phyloP scores from a whole-genome alignment of 2,113 vertebrate species.

The Ahaetulla prasina region DNA sequence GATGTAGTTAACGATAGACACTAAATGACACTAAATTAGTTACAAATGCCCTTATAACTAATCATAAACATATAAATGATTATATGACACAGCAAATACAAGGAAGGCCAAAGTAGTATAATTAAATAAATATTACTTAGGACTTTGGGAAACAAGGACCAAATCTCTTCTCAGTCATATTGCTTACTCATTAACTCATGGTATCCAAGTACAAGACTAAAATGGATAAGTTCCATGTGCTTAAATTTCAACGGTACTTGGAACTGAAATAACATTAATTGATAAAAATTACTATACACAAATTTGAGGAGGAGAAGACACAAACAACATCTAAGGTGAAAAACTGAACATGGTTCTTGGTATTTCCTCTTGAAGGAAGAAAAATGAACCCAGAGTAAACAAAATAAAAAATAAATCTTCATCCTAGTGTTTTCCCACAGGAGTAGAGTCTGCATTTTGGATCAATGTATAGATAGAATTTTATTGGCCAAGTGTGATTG shows the following conservation, averaged over 20 bases:
- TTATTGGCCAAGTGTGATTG: too few species aligned
- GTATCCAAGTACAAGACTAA: neutral
- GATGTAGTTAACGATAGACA: neutral
- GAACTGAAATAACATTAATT: neutral
- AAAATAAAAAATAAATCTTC: neutral
- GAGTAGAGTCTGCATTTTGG: neutral
- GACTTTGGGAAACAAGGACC: neutral
- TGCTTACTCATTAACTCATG: neutral
- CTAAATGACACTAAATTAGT: too few species aligned
- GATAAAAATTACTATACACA: neutral
- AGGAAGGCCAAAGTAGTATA: neutral
- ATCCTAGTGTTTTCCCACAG: neutral
- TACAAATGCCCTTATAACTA: accelerated
- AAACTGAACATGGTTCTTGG: neutral
- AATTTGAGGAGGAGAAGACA: neutral
- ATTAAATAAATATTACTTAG: neutral
- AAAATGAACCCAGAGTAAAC: neutral
- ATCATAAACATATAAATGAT: accelerated
- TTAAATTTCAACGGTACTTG: neutral
- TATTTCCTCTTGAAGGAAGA: neutral
- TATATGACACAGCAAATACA: too few species aligned
- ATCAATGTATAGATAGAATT: too few species aligned
- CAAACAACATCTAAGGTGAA: neutral
- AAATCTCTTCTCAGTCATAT: neutral
- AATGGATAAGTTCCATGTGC: neutral